Evolutionary conservation across 2,113 vertebrate species (phyloP).

Genomic region (Silurus glanis): DNA sequence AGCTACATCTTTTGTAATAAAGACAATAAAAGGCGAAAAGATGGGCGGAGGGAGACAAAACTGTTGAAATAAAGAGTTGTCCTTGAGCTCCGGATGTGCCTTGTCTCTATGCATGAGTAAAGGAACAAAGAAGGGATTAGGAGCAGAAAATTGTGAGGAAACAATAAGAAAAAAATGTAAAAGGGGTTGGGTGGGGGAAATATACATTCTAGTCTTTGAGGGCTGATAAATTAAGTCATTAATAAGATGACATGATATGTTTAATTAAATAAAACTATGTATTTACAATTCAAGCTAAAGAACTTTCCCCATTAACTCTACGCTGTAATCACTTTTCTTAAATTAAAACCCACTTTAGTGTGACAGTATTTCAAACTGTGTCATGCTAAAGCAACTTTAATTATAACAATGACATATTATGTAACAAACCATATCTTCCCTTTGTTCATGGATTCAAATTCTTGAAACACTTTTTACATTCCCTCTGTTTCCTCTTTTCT

Average conservation of each 20-base stretch:
- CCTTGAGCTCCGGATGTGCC: neutral
- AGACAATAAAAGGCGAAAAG: slow-evolving; percentile 5
- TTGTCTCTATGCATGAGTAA: neutral
- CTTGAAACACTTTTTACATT: neutral
- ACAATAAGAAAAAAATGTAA: neutral
- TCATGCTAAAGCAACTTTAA: slow-evolving; percentile 38
- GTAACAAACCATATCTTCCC: neutral
- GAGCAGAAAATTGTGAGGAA: neutral
- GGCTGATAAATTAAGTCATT: neutral
- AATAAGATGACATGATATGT: neutral
- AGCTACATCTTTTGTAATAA: neutral
- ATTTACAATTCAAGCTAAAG: neutral
- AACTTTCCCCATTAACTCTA: slow-evolving; percentile 19
- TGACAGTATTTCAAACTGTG: slow-evolving; percentile 21
- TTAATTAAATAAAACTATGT: neutral
- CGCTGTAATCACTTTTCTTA: slow-evolving; percentile 13
- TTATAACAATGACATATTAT: slow-evolving; percentile 27
- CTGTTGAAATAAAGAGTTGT: neutral
- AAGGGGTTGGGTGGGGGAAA: neutral
- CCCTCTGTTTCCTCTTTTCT: neutral
- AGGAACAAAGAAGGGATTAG: neutral
- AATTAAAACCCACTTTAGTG: slow-evolving; percentile 34
- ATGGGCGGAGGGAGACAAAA: neutral
- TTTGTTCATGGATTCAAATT: slow-evolving; percentile 17
- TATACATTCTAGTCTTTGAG: neutral